Conservation (phyloP, 2,113 vertebrate genomes). For the Pterocles gutturalis region DNA sequence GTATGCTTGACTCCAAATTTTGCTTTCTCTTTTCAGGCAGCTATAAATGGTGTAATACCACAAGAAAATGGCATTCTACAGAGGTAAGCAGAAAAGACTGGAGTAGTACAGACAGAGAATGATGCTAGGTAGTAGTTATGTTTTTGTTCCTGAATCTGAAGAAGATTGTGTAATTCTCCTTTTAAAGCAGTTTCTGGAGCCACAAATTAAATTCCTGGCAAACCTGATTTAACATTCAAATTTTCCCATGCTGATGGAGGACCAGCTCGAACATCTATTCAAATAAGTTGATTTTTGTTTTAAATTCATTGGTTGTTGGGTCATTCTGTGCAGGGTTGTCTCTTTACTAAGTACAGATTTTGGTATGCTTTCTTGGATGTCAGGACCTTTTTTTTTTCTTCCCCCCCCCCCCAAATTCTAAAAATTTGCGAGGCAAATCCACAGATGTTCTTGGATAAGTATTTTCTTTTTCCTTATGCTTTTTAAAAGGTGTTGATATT, state of each 20-base stretch:
- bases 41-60: constrained; percentile 98
- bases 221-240: neutral
- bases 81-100: constrained; percentile 82
- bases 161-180: neutral
- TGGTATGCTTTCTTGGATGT: neutral
- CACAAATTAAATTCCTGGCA: constrained; percentile 3
- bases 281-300: neutral
- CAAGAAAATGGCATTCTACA: constrained; percentile 98
- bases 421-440: neutral
- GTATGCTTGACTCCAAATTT: neutral
- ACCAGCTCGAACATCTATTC: neutral
- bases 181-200: constrained; percentile 8
- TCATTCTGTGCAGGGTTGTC: neutral
- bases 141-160: neutral
- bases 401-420: neutral
- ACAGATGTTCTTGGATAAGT: neutral
- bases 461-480: neutral
- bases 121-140: neutral
- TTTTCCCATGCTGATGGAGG: neutral
- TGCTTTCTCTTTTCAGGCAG: constrained; percentile 87
- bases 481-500: neutral
- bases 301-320: neutral
- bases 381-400: neutral
- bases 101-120: neutral
- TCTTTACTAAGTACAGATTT: neutral